Percentiles rank a stretch among this genome's conserved stretches.
Conservation (phyloP, 1,140 invertebrate species). For the Nasonia giraulti region DNA sequence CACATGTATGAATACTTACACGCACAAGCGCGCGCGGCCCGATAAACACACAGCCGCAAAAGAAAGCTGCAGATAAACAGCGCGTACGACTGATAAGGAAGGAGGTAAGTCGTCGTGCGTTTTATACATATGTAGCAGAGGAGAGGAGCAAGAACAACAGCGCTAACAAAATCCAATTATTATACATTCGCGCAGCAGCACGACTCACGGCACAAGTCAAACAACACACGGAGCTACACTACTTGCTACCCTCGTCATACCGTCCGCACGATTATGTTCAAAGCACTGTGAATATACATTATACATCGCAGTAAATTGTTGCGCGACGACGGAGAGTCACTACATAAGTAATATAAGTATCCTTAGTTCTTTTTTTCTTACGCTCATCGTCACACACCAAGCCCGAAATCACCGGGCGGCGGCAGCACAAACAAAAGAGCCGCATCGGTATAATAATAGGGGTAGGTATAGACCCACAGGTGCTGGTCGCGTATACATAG, state of each 20-base stretch:
- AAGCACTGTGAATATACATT: neutral
- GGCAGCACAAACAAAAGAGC: neutral
- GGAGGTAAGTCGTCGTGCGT: neutral
- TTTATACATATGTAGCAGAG: neutral
- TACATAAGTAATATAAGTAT: too few species aligned
- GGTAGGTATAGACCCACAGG: neutral
- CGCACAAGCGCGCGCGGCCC: neutral
- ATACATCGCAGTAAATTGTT: neutral
- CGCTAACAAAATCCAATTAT: neutral
- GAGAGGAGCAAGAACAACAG: neutral
- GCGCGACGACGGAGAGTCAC: too few species aligned
- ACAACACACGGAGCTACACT: neutral
- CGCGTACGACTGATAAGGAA: neutral
- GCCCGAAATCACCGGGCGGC: neutral
- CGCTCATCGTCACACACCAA: too few species aligned
- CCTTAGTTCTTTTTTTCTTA: too few species aligned
- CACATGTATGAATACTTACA: neutral
- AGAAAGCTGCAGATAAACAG: neutral
- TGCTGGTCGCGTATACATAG: neutral
- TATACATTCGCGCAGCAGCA: neutral
- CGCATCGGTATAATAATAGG: neutral
- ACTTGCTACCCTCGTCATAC: neutral
- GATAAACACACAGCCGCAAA: neutral
- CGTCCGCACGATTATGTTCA: neutral
- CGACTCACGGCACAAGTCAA: neutral